phyloP scores from a whole-genome alignment of 2,888 invertebrate species.

The Ophion ellenae region DNA sequence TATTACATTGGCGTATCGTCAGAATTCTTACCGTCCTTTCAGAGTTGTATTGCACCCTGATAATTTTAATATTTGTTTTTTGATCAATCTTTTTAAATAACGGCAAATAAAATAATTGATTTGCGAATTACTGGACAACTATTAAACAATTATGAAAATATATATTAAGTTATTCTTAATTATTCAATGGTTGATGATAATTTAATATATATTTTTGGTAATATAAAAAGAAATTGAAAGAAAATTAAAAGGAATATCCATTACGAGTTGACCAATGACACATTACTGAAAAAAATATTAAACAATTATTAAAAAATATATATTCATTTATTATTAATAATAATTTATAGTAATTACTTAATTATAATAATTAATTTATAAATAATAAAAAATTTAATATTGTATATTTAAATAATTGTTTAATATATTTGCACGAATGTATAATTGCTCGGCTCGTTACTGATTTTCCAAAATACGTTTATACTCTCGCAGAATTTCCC shows the following conservation, averaged over 20 bases:
- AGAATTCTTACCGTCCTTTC: too few relatives aligned
- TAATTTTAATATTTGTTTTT: not conserved
- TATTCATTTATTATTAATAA: too few relatives aligned
- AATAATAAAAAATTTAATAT: not conserved
- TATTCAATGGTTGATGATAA: not conserved
- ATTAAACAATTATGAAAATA: not conserved
- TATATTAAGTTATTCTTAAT: not conserved
- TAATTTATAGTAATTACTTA: too few relatives aligned
- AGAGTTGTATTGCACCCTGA: not conserved
- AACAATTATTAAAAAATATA: too few relatives aligned
- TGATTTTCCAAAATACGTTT: not conserved
- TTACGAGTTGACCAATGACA: too few relatives aligned
- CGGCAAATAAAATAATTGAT: not conserved
- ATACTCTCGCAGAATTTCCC: not conserved
- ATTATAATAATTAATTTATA: not conserved
- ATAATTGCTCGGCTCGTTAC: not conserved
- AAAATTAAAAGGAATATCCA: too few relatives aligned
- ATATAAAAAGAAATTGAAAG: too few relatives aligned
- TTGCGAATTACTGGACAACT: not conserved
- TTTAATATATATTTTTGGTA: not conserved
- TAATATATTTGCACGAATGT: not conserved
- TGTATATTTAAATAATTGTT: not conserved
- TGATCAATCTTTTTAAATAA: not conserved
- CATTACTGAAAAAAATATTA: too few relatives aligned
- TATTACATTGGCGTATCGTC: too few relatives aligned